phyloP scores from a whole-genome alignment of 1,140 invertebrate genomes.

The Drosophila malerkotliana region DNA sequence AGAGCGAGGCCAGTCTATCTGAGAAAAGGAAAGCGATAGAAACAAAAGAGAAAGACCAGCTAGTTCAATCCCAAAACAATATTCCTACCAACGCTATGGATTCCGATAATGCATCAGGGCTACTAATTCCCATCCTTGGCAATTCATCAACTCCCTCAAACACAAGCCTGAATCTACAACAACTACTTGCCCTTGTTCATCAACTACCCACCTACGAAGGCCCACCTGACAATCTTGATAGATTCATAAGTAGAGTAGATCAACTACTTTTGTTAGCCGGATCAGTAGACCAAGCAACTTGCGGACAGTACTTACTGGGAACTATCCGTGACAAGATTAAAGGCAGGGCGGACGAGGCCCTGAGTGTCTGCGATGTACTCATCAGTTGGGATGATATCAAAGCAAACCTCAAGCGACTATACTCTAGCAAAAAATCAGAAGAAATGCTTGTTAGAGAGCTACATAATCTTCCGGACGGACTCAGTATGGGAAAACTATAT shows the following conservation, averaged over 20 bases:
- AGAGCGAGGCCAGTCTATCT: too few relatives aligned
- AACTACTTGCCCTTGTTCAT: constrained; percentile 9
- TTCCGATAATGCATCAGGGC: constrained; percentile 29
- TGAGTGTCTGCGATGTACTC: constrained; percentile 29
- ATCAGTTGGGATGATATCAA: constrained; percentile 25
- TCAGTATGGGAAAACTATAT: constrained; percentile 16
- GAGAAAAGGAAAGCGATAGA: too few relatives aligned
- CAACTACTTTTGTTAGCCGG: constrained; percentile 10
- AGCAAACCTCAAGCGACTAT: constrained; percentile 13
- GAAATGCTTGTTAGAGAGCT: constrained; percentile 29
- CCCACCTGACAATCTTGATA: not conserved
- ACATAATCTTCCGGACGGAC: constrained; percentile 23
- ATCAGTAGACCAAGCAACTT: constrained; percentile 18
- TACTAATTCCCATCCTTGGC: constrained; percentile 18
- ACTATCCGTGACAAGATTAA: constrained; percentile 8
- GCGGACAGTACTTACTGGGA: constrained; percentile 1
- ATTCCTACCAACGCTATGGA: constrained; percentile 15
- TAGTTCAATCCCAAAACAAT: constrained; percentile 16
- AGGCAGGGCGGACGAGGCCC: constrained; percentile 17
- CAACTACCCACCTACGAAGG: constrained; percentile 16
- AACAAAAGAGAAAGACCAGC: constrained; percentile 10
- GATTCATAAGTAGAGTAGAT: not conserved
- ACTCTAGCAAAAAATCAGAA: constrained; percentile 20
- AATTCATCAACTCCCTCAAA: constrained; percentile 13
- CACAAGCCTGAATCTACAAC: constrained; percentile 7